These are phyloP conservation scores for Sinella curviseta DNA, from an alignment of 1,140 invertebrate species.

Conservation along the genomic window DNA sequence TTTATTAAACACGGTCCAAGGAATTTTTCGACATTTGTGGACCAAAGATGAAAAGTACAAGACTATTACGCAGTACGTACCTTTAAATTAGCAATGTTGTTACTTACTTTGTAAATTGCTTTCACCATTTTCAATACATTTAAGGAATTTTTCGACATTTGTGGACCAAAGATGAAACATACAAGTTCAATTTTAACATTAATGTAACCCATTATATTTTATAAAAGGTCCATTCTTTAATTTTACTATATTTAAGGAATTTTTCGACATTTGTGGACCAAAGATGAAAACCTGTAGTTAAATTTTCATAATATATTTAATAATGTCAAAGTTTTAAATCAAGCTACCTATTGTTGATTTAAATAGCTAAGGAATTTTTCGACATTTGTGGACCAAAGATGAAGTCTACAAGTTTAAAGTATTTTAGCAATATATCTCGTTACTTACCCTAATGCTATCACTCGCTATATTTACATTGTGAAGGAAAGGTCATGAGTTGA, in stretches of 20 bases:
- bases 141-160: slow-evolving; percentile 10
- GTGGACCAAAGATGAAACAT: not conserved
- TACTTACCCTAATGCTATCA: too few relatives aligned
- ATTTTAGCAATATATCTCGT: too few relatives aligned
- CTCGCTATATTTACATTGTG: too few relatives aligned
- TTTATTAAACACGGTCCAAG: not conserved
- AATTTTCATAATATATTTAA: too few relatives aligned
- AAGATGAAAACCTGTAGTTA: not conserved
- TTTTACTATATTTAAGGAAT: not conserved
- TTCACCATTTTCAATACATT: too few relatives aligned
- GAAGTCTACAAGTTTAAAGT: not conserved
- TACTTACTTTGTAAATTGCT: too few relatives aligned
- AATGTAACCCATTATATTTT: not conserved
- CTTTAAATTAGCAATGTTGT: too few relatives aligned
- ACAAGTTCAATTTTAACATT: too few relatives aligned
- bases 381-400: slow-evolving; percentile 7
- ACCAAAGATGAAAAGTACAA: not conserved
- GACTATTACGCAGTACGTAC: not conserved
- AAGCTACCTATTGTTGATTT: too few relatives aligned
- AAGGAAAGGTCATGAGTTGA: too few relatives aligned
- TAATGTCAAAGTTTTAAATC: too few relatives aligned
- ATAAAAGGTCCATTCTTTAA: too few relatives aligned
- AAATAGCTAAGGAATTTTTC: slow-evolving; percentile 10
- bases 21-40: slow-evolving; percentile 13
- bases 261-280: not conserved